Evolutionary conservation across 2,113 vertebrate species (phyloP).

Genomic region (Pygoscelis adeliae): DNA sequence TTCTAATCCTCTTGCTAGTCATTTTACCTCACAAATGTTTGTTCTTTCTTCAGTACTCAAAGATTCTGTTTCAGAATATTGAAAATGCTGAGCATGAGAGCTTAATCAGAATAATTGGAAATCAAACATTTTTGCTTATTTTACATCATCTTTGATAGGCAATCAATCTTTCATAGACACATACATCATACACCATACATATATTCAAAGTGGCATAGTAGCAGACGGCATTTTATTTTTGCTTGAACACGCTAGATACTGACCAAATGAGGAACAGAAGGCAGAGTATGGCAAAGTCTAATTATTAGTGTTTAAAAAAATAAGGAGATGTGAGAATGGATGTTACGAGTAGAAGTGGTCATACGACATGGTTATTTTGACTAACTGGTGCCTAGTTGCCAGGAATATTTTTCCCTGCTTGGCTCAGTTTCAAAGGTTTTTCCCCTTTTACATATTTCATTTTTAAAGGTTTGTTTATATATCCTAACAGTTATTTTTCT

Average conservation of each 20-base stretch:
- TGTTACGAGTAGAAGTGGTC: not conserved
- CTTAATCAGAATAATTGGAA: not conserved
- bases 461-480: conserved; percentile 8
- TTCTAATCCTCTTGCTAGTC: not conserved
- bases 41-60: not conserved
- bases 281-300: not conserved
- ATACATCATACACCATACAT: not conserved
- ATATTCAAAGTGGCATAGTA: not conserved
- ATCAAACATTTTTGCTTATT: not conserved
- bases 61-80: not conserved
- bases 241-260: not conserved
- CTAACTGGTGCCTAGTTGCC: not conserved
- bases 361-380: not conserved
- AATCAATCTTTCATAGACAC: not conserved
- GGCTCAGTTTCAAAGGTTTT: not conserved
- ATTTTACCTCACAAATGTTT: not conserved
- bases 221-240: not conserved
- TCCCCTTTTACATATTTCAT: not conserved
- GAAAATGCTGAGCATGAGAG: not conserved
- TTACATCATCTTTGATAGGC: not conserved
- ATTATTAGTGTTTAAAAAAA: not conserved
- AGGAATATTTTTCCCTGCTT: not conserved
- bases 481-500: conserved; percentile 54
- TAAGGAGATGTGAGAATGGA: not conserved
- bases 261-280: not conserved